Percentiles rank a stretch among this genome's conserved stretches.
These are phyloP conservation scores for Malurus splendens DNA, from an alignment of 2,797 vertebrate species.

Conservation along the genomic window DNA sequence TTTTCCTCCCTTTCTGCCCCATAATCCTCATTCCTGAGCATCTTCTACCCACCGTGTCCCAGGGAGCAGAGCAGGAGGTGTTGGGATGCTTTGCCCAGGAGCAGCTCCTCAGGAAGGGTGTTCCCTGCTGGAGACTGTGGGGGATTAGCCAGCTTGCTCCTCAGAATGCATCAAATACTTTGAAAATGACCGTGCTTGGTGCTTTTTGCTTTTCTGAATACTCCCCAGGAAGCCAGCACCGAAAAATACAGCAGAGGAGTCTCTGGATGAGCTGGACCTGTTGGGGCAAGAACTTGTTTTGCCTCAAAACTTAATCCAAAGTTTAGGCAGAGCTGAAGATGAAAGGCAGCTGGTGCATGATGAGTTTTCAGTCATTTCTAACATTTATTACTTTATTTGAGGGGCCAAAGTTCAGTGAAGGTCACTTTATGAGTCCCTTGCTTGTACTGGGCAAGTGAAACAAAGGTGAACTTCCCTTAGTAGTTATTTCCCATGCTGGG, in stretches of 20 bases:
- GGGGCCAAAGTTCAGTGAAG: neutral
- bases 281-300: neutral
- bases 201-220: neutral
- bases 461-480: neutral
- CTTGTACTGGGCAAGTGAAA: neutral
- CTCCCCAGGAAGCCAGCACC: fast-evolving
- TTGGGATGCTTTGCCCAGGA: neutral
- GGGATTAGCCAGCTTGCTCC: fast-evolving
- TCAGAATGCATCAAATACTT: fast-evolving
- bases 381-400: neutral
- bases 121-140: fast-evolving
- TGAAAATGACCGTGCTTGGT: neutral
- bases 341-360: neutral
- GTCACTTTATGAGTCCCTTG: neutral
- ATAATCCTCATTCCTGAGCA: neutral
- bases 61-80: neutral
- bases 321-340: neutral
- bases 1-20: neutral
- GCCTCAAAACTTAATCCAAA: neutral
- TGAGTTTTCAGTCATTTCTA: neutral
- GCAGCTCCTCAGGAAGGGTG: neutral
- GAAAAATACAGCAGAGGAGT: neutral
- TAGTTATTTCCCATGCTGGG: neutral
- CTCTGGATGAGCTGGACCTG: neutral
- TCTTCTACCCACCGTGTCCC: neutral